phyloP scores from a whole-genome alignment of 2,797 vertebrate species.

The Cynopterus sphinx region DNA sequence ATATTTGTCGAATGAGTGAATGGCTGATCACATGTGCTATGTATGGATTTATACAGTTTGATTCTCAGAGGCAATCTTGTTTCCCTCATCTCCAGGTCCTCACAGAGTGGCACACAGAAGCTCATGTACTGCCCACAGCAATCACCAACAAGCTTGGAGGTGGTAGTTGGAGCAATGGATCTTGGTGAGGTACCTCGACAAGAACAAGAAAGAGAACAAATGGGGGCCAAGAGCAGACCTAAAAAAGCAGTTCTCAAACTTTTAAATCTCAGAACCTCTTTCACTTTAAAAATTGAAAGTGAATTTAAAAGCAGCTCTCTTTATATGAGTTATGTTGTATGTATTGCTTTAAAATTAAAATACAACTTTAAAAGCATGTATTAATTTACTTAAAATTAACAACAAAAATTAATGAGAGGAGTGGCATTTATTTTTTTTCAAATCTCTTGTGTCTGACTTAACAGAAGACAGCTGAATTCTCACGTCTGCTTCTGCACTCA shows the following conservation, averaged over 20 bases:
- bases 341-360: not conserved
- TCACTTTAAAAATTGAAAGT: not conserved
- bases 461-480: not conserved
- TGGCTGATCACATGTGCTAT: not conserved
- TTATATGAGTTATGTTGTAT: not conserved
- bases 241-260: not conserved
- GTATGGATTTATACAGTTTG: not conserved
- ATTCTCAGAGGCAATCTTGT: not conserved
- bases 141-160: not conserved
- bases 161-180: not conserved
- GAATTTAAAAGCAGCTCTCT: not conserved
- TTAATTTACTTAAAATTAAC: not conserved
- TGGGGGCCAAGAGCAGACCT: not conserved
- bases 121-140: not conserved
- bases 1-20: not conserved
- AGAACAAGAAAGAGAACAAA: not conserved
- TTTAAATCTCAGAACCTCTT: not conserved
- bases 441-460: not conserved
- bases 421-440: not conserved
- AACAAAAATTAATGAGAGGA: not conserved
- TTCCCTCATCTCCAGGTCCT: not conserved
- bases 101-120: not conserved
- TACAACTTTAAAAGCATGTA: not conserved
- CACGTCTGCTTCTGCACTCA: not conserved
- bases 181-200: not conserved